Evolutionary conservation across 2,797 vertebrate species (phyloP).

Genomic region (Diplodus puntazzo): DNA sequence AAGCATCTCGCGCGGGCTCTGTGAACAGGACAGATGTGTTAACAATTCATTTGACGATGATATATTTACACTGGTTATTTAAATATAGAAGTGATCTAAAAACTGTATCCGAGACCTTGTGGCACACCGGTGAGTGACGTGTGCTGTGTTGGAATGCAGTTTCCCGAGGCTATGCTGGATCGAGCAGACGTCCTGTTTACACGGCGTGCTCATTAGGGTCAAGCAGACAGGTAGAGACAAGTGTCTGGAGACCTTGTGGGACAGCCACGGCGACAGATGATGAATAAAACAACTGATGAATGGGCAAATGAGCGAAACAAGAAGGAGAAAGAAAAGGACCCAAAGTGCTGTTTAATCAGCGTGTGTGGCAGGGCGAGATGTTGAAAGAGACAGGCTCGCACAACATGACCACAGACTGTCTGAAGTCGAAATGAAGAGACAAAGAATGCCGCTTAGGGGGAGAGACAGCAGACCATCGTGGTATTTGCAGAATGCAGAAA

Average conservation of each 20-base stretch:
- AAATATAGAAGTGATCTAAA: conserved; percentile 69
- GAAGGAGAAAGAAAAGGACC: background rate
- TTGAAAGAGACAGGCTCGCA: conserved; percentile 17
- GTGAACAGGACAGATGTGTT: conserved; percentile 58
- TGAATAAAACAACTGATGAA: conserved; percentile 40
- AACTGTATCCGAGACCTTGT: conserved; percentile 34
- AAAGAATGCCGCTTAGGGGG: conserved; percentile 39
- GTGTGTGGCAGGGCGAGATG: conserved; percentile 8
- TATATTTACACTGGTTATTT: conserved; percentile 70
- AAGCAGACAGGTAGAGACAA: conserved; percentile 62
- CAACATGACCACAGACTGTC: conserved; percentile 35
- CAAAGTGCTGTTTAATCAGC: conserved; percentile 17
- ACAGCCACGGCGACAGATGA: conserved; percentile 4
- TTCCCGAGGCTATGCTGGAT: conserved; percentile 41
- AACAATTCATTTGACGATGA: conserved; percentile 65
- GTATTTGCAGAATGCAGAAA: conserved; percentile 77
- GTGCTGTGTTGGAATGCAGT: conserved; percentile 34
- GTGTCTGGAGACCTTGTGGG: conserved; percentile 18
- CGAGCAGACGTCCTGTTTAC: conserved; percentile 56
- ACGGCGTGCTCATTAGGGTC: conserved; percentile 48
- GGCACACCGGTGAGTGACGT: conserved; percentile 27
- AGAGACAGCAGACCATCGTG: conserved; percentile 41
- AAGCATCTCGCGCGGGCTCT: conserved; percentile 53
- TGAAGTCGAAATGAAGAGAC: conserved; percentile 47
- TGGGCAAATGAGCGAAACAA: conserved; percentile 7